Base-by-base conservation (phyloP, 2,888 invertebrate species). In the Agrotis segetum region DNA sequence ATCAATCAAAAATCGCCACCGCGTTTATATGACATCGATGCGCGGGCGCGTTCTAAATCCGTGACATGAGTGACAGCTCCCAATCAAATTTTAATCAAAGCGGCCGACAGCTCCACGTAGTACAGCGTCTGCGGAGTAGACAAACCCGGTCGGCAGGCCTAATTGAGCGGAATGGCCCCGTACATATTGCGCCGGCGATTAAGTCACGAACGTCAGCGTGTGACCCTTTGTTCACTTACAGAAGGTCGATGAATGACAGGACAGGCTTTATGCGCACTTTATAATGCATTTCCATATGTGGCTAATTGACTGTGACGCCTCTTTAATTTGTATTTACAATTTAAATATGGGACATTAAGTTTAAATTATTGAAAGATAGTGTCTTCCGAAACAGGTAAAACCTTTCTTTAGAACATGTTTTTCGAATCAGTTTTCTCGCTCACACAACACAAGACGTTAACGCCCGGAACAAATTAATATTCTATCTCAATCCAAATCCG, bases 11-110 rank as follows among this genome's bases (percentile, higher is more conserved):
- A 81, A 79, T 86, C 74, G 80, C 80, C 75, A 86, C 80, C 62
- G 74, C 78, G 67, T 74, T 80, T 85, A 81, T 90, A 88, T 90
- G 91, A 90, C 91, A 90, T 89, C 83, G 86, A 90, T 89, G 90
- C 88, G 88, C 83, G 85, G 84, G 74, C 76, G 74, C 88, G 86
- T 87, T 85, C 88, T 83, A 88, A 88, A 88, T 89, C 90, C 87
- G 88, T 86, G 82, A 83, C 84, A 84, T 87, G 93, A 93, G 89
- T 93, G 95, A 93, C 94, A 92, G 92, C 85, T 90, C 89, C 92
- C 92, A 95, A 96, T 96, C 95, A 94, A 93, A 93, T 90, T 93
- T 92, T 93, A 95, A 95, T 95, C 94, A 95, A 94, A 95, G 93
- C 95, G 88, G 90, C 92, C 91, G 92, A 90, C 92, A 87, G 87